Conservation (phyloP, 2,888 invertebrate species). For the Geotrupes spiniger region DNA sequence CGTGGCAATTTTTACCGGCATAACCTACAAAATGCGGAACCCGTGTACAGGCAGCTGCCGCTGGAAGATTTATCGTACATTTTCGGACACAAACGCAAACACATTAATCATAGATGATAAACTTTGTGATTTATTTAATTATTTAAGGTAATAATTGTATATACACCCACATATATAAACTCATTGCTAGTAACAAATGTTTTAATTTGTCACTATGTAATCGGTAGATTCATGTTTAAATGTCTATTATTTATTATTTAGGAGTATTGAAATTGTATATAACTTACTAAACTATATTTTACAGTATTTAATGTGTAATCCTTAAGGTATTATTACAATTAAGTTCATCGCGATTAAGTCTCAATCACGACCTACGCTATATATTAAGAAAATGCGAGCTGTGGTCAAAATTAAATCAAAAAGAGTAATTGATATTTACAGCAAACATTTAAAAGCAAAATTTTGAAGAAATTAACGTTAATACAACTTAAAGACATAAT, state of each 20-base stretch:
- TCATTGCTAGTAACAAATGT: conserved; percentile 26
- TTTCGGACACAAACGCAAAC: conserved; percentile 38
- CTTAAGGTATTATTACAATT: no score
- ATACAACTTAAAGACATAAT: no score
- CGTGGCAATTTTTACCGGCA: conserved; percentile 5
- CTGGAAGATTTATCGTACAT: conserved; percentile 41
- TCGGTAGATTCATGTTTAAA: conserved; percentile 3
- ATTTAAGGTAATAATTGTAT: conserved; percentile 2
- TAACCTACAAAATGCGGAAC: conserved; percentile 20
- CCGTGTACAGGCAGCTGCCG: conserved; percentile 40
- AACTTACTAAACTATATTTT: conserved; percentile 11
- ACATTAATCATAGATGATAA: conserved; percentile 14
- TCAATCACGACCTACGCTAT: no score
- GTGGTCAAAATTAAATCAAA: background rate
- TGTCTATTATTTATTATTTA: conserved; percentile 7
- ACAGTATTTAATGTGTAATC: conserved; percentile 17
- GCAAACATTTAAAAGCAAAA: no score
- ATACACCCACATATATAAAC: conserved; percentile 13
- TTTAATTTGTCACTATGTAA: conserved; percentile 25
- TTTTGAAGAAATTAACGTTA: no score
- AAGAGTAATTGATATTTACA: no score
- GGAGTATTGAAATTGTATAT: conserved; percentile 6
- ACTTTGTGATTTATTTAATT: conserved; percentile 17
- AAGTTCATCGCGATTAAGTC: no score
- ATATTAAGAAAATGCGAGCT: background rate